A percentile compares a stretch with the other conserved stretches of the same genome.
These are phyloP conservation scores for Drosophila tripunctata DNA, from an alignment of 2,888 invertebrate species.

Conservation along the genomic window DNA sequence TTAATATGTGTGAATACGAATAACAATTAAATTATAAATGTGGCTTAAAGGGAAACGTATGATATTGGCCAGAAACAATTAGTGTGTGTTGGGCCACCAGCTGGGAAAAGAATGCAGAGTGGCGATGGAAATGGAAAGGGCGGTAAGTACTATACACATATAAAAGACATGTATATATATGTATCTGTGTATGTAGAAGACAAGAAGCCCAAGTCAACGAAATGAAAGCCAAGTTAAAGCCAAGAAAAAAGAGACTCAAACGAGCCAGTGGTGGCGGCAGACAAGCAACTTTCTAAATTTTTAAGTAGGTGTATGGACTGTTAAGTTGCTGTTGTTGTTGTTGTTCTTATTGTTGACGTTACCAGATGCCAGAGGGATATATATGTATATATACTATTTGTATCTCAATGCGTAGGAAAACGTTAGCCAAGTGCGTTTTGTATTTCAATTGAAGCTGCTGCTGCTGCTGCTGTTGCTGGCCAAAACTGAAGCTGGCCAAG, in stretches of 20 bases:
- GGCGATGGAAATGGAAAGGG: constrained; percentile 25
- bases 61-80: constrained; percentile 49
- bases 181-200: constrained; percentile 24
- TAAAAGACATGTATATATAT: constrained; percentile 14
- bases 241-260: constrained; percentile 54
- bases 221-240: constrained; percentile 55
- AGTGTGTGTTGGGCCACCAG: constrained; percentile 29
- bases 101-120: constrained; percentile 58
- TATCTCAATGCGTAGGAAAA: constrained; percentile 34
- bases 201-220: constrained; percentile 47
- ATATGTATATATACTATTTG: background rate
- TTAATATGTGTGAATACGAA: constrained; percentile 12
- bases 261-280: constrained; percentile 50
- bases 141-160: constrained; percentile 24
- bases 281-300: constrained; percentile 80
- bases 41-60: constrained; percentile 17
- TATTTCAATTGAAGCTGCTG: constrained; percentile 64
- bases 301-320: constrained; percentile 77
- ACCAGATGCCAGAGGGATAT: constrained; percentile 55
- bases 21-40: background rate
- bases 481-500: constrained; percentile 12
- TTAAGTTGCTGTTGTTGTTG: constrained; percentile 30
- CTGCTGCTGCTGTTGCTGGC: too few relatives aligned
- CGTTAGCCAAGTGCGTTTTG: constrained; percentile 57
- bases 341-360: constrained; percentile 17